These are phyloP conservation scores for Agrypnus murinus DNA, from an alignment of 2,888 invertebrate species.

Conservation along the genomic window DNA sequence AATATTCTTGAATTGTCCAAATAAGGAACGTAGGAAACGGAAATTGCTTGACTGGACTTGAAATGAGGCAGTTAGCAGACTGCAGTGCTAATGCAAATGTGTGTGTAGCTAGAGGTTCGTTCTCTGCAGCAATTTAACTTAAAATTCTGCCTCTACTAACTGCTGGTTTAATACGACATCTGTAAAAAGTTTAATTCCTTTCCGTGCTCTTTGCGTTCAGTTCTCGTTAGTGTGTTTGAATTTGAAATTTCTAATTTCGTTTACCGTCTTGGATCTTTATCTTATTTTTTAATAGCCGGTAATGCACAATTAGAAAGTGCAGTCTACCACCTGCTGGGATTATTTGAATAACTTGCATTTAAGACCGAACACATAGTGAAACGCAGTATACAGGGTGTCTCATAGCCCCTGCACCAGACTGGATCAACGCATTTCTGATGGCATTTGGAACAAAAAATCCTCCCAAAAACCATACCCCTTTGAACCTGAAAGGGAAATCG, in stretches of 20 bases:
- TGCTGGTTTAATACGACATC: constrained; percentile 37
- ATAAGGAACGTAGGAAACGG: constrained; percentile 52
- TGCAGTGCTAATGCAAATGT: constrained; percentile 44
- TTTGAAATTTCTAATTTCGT: constrained; percentile 14
- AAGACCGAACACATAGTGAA: too few species aligned
- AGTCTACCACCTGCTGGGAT: too few species aligned
- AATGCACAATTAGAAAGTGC: too few species aligned
- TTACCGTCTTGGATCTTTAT: constrained; percentile 1
- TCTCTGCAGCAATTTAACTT: constrained; percentile 41
- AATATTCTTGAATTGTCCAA: constrained; percentile 47
- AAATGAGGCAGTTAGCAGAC: constrained; percentile 53
- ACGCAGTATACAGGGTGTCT: too few species aligned
- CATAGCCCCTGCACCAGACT: too few species aligned
- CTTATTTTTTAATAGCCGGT: background rate
- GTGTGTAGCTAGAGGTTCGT: constrained; percentile 22
- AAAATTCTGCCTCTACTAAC: constrained; percentile 38
- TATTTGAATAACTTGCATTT: too few species aligned
- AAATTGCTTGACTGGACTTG: constrained; percentile 53
- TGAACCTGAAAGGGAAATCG: too few species aligned
- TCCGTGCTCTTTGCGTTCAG: constrained; percentile 32
- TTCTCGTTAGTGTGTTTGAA: constrained; percentile 28
- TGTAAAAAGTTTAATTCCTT: constrained; percentile 37
- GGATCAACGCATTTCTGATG: too few species aligned
- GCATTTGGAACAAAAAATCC: too few species aligned
- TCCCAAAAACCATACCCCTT: too few species aligned